Conservation (phyloP, 2,113 vertebrate species). For the Phaethornis superciliosus region DNA sequence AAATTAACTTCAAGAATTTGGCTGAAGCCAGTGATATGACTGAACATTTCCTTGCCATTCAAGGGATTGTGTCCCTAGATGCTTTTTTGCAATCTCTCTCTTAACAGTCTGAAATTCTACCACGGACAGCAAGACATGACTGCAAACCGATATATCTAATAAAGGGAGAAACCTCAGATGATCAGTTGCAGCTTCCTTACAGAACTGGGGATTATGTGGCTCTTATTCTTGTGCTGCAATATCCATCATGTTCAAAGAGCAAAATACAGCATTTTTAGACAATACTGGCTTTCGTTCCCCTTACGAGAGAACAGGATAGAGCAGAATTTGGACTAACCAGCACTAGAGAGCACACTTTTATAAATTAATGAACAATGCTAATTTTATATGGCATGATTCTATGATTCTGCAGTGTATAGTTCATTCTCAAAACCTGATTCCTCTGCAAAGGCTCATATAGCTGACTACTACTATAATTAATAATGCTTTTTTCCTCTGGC, state of each 20-base stretch:
- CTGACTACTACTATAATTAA: not conserved
- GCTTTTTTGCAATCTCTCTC: not conserved
- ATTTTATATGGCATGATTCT: not conserved
- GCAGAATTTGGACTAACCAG: not conserved
- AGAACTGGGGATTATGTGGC: not conserved
- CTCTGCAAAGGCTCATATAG: not conserved
- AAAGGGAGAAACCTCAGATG: not conserved
- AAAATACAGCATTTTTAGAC: not conserved
- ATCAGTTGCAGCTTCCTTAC: not conserved
- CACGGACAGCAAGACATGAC: not conserved
- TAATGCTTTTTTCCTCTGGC: not conserved
- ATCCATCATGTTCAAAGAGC: not conserved
- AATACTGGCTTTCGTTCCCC: not conserved
- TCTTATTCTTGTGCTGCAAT: not conserved
- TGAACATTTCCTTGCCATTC: not conserved
- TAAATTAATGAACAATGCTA: not conserved
- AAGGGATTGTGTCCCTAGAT: not conserved
- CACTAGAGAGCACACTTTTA: not conserved
- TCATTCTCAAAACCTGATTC: not conserved
- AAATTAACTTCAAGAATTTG: not conserved
- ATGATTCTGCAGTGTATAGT: not conserved
- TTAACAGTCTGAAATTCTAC: not conserved
- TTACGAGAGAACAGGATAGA: not conserved
- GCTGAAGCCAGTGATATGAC: not conserved
- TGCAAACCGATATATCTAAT: not conserved